Evolutionary conservation across 2,888 invertebrate genomes (phyloP), one percentile per base, ranked within the genome.

Genomic region (Ophion costatus): DNA sequence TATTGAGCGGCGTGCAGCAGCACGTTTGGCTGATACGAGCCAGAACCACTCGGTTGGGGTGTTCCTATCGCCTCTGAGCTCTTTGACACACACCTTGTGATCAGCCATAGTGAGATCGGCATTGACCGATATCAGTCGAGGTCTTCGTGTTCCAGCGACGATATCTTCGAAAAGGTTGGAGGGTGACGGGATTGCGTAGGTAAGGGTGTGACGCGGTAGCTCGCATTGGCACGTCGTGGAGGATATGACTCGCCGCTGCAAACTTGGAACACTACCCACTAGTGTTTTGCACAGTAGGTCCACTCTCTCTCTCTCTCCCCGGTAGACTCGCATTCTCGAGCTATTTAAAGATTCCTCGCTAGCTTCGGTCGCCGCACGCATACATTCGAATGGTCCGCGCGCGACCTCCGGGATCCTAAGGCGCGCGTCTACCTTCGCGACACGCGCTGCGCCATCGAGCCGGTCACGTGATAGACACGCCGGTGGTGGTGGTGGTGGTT

Each of bases 341-440:
- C 82, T 88, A 88, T 88, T 88, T 88, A 85, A 88, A 88, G 88
- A 86, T 86, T 84, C 77, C 75, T 83, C 73, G 80, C 76, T 87
- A 83, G 82, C 81, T 83, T 83, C 83, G 70, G 69, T 77, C 76
- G 71, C 73, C 61, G 57, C 57, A 56, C 63, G 24, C 57, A 79
- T 79, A 59, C 22, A 66, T 79, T 63, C 73, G 80, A 84, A 74
- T 33, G 78, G 70, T 63, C 51, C 73, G 76, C 83, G 73, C 80
- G 85, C 78, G 87, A 85, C 82, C 74, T 63, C 51, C 24, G 83
- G 45, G 69, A 75, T 20, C 38, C 29, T 22, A 57, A 38, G 33
- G 57, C 33, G 64, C 33, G 64, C 38, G 14, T 24, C 24, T 63
- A 29, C 29, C 29, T 3, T 29, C 29, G 29, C 29, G 29, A 29